Evolutionary conservation across 2,888 invertebrate species (phyloP).

Genomic region (Cerastis leucographa): DNA sequence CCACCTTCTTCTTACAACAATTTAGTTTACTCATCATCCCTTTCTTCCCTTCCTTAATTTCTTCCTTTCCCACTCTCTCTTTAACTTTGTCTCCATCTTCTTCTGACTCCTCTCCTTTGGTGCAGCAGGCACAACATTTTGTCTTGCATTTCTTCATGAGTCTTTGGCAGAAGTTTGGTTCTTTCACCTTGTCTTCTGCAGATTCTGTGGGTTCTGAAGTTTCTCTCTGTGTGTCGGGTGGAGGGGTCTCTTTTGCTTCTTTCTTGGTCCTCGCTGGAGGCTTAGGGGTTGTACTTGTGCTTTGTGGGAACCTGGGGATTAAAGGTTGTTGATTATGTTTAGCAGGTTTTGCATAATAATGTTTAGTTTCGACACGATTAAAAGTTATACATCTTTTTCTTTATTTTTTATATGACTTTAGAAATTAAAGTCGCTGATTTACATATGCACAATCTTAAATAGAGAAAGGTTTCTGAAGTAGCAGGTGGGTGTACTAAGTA

Average conservation of each 20-base stretch:
- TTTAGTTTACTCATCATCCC: constrained; percentile 81
- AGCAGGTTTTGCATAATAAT: background rate
- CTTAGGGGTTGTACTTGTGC: constrained; percentile 87
- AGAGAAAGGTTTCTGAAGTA: too few relatives aligned
- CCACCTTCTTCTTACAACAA: constrained; percentile 84
- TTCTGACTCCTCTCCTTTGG: constrained; percentile 77
- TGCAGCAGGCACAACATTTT: constrained; percentile 88
- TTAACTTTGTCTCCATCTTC: constrained; percentile 64
- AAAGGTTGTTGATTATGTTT: background rate
- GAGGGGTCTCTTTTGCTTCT: constrained; percentile 72
- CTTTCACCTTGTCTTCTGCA: constrained; percentile 69
- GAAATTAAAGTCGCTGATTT: too few relatives aligned
- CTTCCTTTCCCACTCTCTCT: constrained; percentile 59
- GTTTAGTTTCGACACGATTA: background rate
- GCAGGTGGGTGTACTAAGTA: too few relatives aligned
- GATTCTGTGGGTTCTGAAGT: constrained; percentile 60
- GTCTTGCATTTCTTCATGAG: constrained; percentile 84
- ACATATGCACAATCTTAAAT: too few relatives aligned
- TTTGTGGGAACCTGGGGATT: constrained; percentile 84
- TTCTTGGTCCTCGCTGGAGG: constrained; percentile 83
- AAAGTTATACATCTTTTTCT: too few relatives aligned
- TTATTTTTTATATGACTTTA: too few relatives aligned
- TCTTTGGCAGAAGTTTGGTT: constrained; percentile 82
- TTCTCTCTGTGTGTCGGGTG: constrained; percentile 52
- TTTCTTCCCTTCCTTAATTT: constrained; percentile 67